Conservation (phyloP, 2,113 vertebrate species). For the Mungos mungo region DNA sequence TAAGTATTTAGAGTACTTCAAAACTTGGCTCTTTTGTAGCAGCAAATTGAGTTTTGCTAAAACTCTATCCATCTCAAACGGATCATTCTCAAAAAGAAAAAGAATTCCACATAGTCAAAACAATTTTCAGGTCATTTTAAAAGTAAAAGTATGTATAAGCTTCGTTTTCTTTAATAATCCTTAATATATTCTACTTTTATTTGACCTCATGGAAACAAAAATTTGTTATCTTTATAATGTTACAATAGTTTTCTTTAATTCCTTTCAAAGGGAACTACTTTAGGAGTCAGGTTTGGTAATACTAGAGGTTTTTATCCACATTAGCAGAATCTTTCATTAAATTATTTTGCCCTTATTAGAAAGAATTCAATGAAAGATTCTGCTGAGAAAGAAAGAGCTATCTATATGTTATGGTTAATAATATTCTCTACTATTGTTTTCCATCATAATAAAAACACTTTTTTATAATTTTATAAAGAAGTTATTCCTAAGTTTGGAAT, state of each 20-base stretch:
- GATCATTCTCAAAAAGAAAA: neutral
- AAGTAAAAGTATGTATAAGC: neutral
- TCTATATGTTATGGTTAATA: neutral
- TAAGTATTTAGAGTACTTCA: neutral
- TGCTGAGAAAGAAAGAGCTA: neutral
- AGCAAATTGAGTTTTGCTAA: neutral
- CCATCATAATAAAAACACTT: neutral
- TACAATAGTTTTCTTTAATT: neutral
- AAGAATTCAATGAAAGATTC: neutral
- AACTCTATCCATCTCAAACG: neutral
- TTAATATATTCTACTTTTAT: slow-evolving; percentile 5
- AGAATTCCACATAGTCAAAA: neutral
- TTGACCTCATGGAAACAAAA: neutral
- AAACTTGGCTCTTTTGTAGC: neutral
- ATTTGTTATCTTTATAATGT: neutral
- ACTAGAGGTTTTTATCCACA: neutral
- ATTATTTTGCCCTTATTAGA: neutral
- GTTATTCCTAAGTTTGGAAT: neutral
- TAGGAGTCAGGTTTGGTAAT: neutral
- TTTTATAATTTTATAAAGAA: neutral
- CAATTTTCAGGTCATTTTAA: neutral
- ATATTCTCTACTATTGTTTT: neutral
- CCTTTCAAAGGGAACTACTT: neutral
- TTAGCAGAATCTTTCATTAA: neutral
- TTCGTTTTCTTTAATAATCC: neutral